Conservation (phyloP, 2,113 vertebrate species). For the Indicator indicator region DNA sequence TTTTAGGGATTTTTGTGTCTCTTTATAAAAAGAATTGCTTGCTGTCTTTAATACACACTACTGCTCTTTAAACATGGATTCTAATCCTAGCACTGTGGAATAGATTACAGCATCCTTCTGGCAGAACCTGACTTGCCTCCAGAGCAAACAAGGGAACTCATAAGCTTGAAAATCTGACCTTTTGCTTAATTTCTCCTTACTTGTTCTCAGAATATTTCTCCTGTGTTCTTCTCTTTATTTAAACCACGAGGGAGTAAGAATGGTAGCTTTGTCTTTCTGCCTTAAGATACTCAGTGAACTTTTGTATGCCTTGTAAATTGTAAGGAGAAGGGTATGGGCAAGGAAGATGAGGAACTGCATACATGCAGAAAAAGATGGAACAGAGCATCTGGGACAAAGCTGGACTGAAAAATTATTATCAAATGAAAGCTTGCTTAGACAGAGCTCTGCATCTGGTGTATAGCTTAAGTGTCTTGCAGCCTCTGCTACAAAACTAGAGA, state of each 20-base stretch:
- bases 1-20: background rate
- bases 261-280: background rate
- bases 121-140: background rate
- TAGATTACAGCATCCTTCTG: background rate
- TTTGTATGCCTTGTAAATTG: background rate
- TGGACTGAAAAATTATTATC: background rate
- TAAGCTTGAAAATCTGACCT: conserved; percentile 21
- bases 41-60: background rate
- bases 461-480: background rate
- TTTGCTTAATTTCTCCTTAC: conserved; percentile 19
- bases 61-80: conserved; percentile 6
- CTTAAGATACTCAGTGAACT: background rate
- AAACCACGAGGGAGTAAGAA: background rate
- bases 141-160: conserved; percentile 5
- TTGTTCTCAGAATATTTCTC: background rate
- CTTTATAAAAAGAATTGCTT: background rate
- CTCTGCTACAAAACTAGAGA: background rate
- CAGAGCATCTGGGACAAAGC: background rate
- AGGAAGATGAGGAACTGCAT: background rate
- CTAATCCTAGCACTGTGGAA: background rate
- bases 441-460: background rate
- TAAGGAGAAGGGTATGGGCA: background rate
- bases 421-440: background rate
- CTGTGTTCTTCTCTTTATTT: background rate
- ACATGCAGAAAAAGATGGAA: background rate